Base-by-base conservation (phyloP, 92 coral and sea anemone genomes). In the Meandrina meandrites region DNA sequence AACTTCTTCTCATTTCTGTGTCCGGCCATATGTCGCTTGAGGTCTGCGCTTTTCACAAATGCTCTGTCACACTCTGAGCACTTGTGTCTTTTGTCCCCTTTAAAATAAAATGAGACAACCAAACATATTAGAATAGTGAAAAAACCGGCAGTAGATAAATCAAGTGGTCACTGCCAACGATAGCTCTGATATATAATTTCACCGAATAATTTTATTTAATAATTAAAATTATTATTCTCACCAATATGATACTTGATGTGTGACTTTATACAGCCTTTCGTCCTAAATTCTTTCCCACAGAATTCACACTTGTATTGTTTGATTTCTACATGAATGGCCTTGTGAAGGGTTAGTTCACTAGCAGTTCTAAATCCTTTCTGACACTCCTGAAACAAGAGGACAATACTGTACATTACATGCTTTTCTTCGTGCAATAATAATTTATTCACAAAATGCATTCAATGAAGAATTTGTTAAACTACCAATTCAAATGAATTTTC, bases 21-120 rank as follows among this genome's bases (percentile, higher is more conserved):
- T 35, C 93, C 98, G 57, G 98, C 98, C 88, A 94, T 86, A 78
- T 94, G 98, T 1, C 98, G 98, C 79, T 94, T 94, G 35, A 94
- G 95, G 84, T 94, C 98, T 51, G 98, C 98, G 86, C 98, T 94
- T 86, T 94, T 94, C 1, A 94, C 98, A 92, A 94, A 94, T 32
- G 98, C 98, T 37, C 94, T 92, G 81, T 51, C 95, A 74, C 98
- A 94, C 75, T 73, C 86, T 34, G 90, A 70, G 27, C 98, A 94
- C 90, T 94, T 94, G 93, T 94, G 98, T 51, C 98, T 86, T 86
- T 90, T 94, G 89, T 94, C 98, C 57, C 98, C 98, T 94, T 51
- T 7, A 4, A 13, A 48, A 37, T n/a, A 14, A 42, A 64, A 57
- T 53, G 28, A 18, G 66, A 22, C 36, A 42, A 5, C 32, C 21